These are phyloP conservation scores for Aeoliscus strigatus DNA, from an alignment of 2,797 vertebrate genomes.

Conservation along the genomic window DNA sequence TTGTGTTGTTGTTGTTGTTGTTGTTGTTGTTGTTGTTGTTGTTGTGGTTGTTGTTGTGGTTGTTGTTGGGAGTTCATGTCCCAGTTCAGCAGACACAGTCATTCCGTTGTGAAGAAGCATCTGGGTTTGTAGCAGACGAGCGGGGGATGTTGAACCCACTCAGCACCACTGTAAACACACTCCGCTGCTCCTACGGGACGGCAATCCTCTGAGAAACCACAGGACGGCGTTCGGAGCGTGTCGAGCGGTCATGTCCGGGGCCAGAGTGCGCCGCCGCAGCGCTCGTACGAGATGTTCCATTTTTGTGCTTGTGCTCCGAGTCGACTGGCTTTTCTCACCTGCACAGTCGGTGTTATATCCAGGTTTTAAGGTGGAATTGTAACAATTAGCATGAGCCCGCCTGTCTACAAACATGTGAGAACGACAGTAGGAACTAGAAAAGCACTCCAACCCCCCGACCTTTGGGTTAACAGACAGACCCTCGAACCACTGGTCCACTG, in stretches of 20 bases:
- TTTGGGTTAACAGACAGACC: no score
- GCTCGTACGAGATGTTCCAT: slow-evolving; percentile 20
- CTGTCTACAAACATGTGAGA: no score
- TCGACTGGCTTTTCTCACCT: no score
- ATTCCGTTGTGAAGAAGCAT: neutral
- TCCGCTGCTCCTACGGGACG: slow-evolving; percentile 8
- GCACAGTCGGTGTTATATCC: neutral
- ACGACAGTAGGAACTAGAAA: no score
- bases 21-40: no score
- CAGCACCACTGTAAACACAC: slow-evolving; percentile 6
- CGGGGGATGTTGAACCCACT: slow-evolving; percentile 10
- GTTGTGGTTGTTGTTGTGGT: no score
- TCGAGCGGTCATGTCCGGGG: slow-evolving; percentile 20
- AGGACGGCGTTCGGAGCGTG: slow-evolving; percentile 12
- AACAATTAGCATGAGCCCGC: no score
- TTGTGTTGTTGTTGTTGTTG: no score
- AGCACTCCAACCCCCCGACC: no score
- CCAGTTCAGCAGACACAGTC: slow-evolving; percentile 3
- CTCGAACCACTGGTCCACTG: no score
- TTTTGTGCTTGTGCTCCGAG: no score
- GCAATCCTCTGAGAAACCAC: slow-evolving; percentile 25
- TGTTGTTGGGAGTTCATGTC: slow-evolving; percentile 5
- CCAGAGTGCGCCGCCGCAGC: slow-evolving; percentile 5
- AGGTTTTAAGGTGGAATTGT: no score
- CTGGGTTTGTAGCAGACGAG: neutral